Evolutionary conservation across 92 coral and sea anemone species (phyloP), one percentile per base, ranked within the genome.

Genomic region (Parazoanthus atlanticus): DNA sequence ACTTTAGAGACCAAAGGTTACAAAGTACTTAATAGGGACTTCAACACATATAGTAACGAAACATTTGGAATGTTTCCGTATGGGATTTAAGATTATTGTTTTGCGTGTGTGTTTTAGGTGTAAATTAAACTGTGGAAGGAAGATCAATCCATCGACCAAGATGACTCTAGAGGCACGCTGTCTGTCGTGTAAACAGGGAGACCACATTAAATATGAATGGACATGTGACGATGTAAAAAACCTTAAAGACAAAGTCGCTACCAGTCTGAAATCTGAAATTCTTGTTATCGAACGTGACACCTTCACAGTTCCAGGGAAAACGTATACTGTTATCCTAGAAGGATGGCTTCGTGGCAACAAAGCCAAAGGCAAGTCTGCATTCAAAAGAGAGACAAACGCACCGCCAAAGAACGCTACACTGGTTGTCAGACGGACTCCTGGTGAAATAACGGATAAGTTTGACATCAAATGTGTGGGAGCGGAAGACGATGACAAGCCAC

Each of bases 101-200:
- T 52, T 52, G 21, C 19, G 1, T 73, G 43, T 75, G 40, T 6
- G 43, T 36, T 1, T 3, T 19, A 75, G 79, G 16, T 75, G 79
- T 33, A 21, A 33, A 11, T 19, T 34, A 36, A 75, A 75, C 79
- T 75, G 79, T 23, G 79, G 79, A 21, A 23, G 9, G 43, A 75
- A 75, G n/a, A 38, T 75, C 28, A 75, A 75, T 38, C 79, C 79
- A 19, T 75, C 79, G 17, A 36, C 79, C n/a, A 75, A 75, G 26
- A 21, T 75, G 52, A 75, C 9, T 9, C 79, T 75, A 33, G 52
- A 75, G 79, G 79, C 79, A 17, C 25, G 0, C 23, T 75, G 79
- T 8, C 30, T 36, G 25, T 75, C 79, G 47, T 75, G 79, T 15
- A 75, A 75, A 36, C 49, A 17, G 12, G 43, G 49, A 33, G 79